These are phyloP conservation scores for Chrysopa pallens DNA, from an alignment of 1,140 invertebrate species.

Conservation along the genomic window DNA sequence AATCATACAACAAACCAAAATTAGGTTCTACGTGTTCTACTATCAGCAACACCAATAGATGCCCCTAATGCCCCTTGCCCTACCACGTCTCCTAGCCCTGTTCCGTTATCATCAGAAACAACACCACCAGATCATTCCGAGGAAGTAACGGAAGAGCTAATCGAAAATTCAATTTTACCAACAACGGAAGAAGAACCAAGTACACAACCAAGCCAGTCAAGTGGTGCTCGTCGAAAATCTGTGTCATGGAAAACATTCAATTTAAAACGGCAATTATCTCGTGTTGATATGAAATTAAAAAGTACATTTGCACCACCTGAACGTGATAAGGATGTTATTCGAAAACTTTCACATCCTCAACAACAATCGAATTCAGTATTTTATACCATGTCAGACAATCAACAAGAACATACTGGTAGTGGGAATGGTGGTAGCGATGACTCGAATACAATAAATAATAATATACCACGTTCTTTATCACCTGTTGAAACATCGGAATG, in stretches of 20 bases:
- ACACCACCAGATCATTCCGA: not conserved
- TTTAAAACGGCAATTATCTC: constrained; percentile 60
- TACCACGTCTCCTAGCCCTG: not conserved
- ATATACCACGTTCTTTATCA: constrained; percentile 16
- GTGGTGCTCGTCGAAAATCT: constrained; percentile 30
- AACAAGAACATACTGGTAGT: too few relatives aligned
- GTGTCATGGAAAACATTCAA: constrained; percentile 49
- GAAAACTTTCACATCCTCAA: constrained; percentile 13
- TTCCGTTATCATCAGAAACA: not conserved
- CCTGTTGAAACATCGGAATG: constrained; percentile 18
- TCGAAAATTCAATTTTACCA: not conserved
- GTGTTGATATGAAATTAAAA: constrained; percentile 62
- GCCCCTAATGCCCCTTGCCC: not conserved
- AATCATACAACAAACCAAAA: not conserved
- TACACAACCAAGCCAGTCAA: not conserved
- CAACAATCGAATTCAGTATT: constrained; percentile 25
- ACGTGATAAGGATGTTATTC: constrained; percentile 3
- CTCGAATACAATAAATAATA: constrained; percentile 8
- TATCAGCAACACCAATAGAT: not conserved
- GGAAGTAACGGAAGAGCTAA: not conserved
- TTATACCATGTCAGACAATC: constrained; percentile 20
- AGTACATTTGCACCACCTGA: constrained; percentile 31
- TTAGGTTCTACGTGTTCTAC: not conserved
- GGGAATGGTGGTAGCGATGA: not conserved
- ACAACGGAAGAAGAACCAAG: not conserved